Conservation (phyloP, 2,113 vertebrate species). For the Sebastes fasciatus region DNA sequence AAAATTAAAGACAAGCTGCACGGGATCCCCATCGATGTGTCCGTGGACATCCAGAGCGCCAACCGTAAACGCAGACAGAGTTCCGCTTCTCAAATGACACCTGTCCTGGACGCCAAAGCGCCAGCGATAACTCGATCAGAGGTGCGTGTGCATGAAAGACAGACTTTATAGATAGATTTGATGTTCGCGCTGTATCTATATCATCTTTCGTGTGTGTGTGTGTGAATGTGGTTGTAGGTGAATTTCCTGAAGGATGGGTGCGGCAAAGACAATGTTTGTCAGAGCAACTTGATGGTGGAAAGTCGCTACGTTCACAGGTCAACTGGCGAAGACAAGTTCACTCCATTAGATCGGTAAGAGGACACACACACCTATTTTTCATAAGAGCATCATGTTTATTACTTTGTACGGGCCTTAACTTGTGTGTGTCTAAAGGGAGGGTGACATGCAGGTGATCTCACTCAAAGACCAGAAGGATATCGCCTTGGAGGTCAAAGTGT, state of each 20-base stretch:
- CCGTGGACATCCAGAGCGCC: slow-evolving; percentile 83
- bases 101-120: slow-evolving; percentile 88
- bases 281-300: slow-evolving; percentile 90
- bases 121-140: slow-evolving; percentile 74
- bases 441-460: slow-evolving; percentile 85
- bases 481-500: slow-evolving; percentile 91
- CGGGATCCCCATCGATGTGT: slow-evolving; percentile 90
- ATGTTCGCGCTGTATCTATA: background rate
- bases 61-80: slow-evolving; percentile 84
- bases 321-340: slow-evolving; percentile 83
- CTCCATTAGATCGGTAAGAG: slow-evolving; percentile 87
- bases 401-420: background rate
- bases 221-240: slow-evolving; percentile 82
- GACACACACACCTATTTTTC: background rate
- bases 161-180: background rate
- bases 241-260: slow-evolving; percentile 95
- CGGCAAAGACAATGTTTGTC: slow-evolving; percentile 88
- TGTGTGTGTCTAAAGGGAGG: slow-evolving; percentile 80
- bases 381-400: background rate
- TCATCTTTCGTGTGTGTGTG: background rate
- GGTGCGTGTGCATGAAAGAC: slow-evolving; percentile 69
- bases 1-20: slow-evolving; percentile 91
- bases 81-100: slow-evolving; percentile 78
- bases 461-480: slow-evolving; percentile 92
- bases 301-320: slow-evolving; percentile 88